Percentiles rank a stretch among this genome's conserved stretches.
Evolutionary conservation across 2,113 vertebrate species (phyloP).

Genomic region (Pteronura brasiliensis): DNA sequence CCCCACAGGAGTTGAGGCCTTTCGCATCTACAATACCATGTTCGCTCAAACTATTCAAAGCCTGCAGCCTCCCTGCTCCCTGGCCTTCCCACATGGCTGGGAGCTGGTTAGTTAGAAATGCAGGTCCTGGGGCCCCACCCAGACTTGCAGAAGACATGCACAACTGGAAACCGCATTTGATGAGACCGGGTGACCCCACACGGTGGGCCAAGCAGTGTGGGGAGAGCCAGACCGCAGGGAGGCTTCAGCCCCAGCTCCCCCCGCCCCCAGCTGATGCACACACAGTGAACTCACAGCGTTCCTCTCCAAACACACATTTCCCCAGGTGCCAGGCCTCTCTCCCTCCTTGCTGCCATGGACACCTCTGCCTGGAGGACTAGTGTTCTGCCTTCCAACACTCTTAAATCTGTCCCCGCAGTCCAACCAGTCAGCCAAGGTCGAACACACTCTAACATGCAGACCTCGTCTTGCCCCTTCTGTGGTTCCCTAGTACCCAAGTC

Average conservation of each 20-base stretch:
- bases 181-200: background rate
- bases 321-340: background rate
- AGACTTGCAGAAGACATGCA: background rate
- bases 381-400: background rate
- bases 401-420: background rate
- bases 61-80: background rate
- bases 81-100: background rate
- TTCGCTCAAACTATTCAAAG: background rate
- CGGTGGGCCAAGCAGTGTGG: background rate
- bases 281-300: background rate
- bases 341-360: background rate
- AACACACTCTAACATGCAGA: background rate
- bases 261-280: background rate
- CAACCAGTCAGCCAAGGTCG: background rate
- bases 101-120: background rate
- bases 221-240: background rate
- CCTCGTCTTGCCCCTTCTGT: background rate
- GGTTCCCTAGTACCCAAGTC: background rate
- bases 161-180: background rate
- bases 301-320: background rate
- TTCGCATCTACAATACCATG: background rate
- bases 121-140: background rate
- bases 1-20: background rate
- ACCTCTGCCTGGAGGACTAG: background rate
- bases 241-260: background rate